Conservation (phyloP, 1,140 invertebrate species). For the Bombus picipes region DNA sequence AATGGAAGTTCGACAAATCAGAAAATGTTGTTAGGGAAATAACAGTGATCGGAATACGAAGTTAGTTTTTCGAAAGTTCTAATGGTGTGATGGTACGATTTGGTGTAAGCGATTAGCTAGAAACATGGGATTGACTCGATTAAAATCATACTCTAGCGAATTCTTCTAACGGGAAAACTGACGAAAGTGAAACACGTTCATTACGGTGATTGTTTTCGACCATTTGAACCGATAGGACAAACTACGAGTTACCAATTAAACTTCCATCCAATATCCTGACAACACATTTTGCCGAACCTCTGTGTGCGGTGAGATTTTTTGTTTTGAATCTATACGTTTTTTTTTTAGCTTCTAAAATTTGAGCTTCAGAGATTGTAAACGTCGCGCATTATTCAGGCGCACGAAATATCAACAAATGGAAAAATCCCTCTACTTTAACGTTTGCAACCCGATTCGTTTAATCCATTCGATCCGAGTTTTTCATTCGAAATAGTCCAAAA, state of each 20-base stretch:
- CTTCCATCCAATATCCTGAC: background rate
- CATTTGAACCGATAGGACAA: conserved; percentile 14
- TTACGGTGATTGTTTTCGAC: background rate
- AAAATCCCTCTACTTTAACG: background rate
- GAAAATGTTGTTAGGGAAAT: background rate
- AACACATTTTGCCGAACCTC: background rate
- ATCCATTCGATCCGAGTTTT: background rate
- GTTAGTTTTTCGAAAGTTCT: background rate
- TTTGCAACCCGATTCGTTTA: background rate
- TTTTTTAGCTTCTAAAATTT: background rate
- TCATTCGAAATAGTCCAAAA: too few species aligned
- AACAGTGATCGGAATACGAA: background rate
- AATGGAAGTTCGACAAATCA: background rate
- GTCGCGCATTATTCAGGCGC: too few species aligned
- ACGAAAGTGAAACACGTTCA: conserved; percentile 18
- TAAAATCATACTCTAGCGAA: background rate
- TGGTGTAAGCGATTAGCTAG: background rate
- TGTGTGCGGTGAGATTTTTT: too few species aligned
- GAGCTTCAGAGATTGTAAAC: background rate
- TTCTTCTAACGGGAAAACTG: conserved; percentile 19
- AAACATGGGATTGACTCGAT: background rate
- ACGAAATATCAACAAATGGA: too few species aligned
- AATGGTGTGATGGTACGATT: background rate
- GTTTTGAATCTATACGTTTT: background rate
- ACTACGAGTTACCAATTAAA: conserved; percentile 21